A percentile compares a stretch with the other conserved stretches of the same genome.
phyloP scores from a whole-genome alignment of 2,113 vertebrate species.

The Chamaea fasciata region DNA sequence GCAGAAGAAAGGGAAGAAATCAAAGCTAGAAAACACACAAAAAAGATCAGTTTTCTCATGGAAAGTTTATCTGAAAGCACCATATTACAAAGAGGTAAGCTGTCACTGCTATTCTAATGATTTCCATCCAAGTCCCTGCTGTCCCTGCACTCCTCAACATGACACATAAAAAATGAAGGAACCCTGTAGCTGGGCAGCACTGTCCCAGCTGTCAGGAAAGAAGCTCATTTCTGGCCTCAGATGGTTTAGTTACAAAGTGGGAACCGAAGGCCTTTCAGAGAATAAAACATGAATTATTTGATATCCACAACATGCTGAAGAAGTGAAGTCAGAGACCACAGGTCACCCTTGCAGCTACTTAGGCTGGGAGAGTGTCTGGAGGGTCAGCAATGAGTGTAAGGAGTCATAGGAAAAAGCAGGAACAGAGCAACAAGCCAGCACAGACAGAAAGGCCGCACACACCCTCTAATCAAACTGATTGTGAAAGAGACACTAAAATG shows the following conservation, averaged over 20 bases:
- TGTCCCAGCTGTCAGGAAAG: neutral
- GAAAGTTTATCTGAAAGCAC: neutral
- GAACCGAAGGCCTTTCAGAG: neutral
- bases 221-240: neutral
- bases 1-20: neutral
- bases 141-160: neutral
- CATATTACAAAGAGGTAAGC: neutral
- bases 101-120: neutral
- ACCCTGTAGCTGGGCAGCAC: neutral
- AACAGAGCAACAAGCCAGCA: neutral
- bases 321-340: neutral
- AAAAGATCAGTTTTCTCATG: neutral
- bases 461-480: neutral
- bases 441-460: neutral
- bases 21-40: neutral
- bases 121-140: neutral
- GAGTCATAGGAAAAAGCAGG: neutral
- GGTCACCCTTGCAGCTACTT: neutral
- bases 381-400: neutral
- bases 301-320: neutral
- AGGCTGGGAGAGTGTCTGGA: neutral
- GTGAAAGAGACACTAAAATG: neutral
- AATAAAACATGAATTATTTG: neutral
- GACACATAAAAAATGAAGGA: neutral
- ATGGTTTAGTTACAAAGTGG: neutral